Base-by-base conservation (phyloP, 2,888 invertebrate species). In the Hirtodrosophila histrioides region DNA sequence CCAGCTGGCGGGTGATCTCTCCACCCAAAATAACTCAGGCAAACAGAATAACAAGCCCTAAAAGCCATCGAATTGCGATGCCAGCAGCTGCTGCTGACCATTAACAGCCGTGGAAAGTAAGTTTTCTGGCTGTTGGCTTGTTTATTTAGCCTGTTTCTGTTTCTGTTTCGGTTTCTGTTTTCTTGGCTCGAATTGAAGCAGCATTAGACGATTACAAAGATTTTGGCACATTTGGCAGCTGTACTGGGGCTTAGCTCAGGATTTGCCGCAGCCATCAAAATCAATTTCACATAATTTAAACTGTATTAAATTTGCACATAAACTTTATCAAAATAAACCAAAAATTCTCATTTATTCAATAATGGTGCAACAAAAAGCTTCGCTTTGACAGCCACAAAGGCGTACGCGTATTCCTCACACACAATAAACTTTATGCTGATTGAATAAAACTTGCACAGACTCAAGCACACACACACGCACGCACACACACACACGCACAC, bases 381-480 rank as follows among this genome's bases (percentile, higher is more conserved):
- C 50, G 60, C 69, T 66, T 73, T 63, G 64, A 65, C 65, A 64
- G 51, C 63, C 72, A 63, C 69, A 70, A 76, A 65, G 68, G 54
- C 61, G 41, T 57, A 44, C 72, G 67, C 75, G 67, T 58, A 41
- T 57, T 61, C 46, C 53, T 61, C 71, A 79, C 81, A 79, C 83
- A 76, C 86, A 81, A 81, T 81, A 86, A 86, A 80, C 73, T 82
- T 82, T 83, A 68, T 75, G 81, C 64, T 86, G 78, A 82, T 82
- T 78, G 69, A 80, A 80, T 81, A 81, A 85, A 84, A 82, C 69
- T 75, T 62, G 35, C 46, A 44, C 53, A 46, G 48, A 41, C 53
- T 56, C 27, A 40, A 17, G 17, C 39, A 50, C 50, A 45, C 31
- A 10, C n/a, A 50, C 8, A 33, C 35, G 2, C 24, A 11, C 8